Base-by-base conservation (phyloP, 2,888 invertebrate genomes). In the Eulithis prunata region DNA sequence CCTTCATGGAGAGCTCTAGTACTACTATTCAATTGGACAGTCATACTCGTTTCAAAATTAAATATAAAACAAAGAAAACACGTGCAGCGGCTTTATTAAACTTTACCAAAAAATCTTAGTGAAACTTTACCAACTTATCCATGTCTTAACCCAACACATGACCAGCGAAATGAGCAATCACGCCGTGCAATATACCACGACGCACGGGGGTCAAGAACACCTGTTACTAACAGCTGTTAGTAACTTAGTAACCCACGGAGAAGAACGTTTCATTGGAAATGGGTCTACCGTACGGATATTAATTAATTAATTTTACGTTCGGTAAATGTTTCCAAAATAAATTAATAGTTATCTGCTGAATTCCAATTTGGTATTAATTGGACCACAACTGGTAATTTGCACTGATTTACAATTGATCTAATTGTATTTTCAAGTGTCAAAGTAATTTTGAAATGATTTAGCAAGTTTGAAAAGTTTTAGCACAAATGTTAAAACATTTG, bases 131-230 rank as follows among this genome's bases (percentile, higher is more conserved):
- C 38, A 36, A 10, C 32, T 49, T 51, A 58, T 41, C 51, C 51
- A 12, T 51, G 58, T 41, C 21, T 43, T 43, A 3, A 41, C 12
- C 14, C 47, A 21, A 10, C 14, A 38, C 32, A 49, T 38, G 41
- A 46, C 8, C 43, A 41, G 45, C 49, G 8, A 57, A 14, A 55
- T 21, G 55, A 55, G 55, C 55, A 55, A 55, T 55, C 55, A n/a
- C 43, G 55, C 1, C 6, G 32, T 32, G 32, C 32, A 32, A 32
- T 32, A 32, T 32, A 32, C 5, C 32, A 32, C 32, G 32, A 5
- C 32, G 32, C 3, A 32, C 32, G 3, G 32, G 6, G 32, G 32
- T 32, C 4, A 32, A 4, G 32, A 3, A 4, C 32, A 51, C 58
- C 51, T 58, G 49, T 51, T 49, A 57, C 57, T 6, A 5, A 7